Evolutionary conservation across 2,797 vertebrate genomes (phyloP).

Genomic region (Momotus momota): DNA sequence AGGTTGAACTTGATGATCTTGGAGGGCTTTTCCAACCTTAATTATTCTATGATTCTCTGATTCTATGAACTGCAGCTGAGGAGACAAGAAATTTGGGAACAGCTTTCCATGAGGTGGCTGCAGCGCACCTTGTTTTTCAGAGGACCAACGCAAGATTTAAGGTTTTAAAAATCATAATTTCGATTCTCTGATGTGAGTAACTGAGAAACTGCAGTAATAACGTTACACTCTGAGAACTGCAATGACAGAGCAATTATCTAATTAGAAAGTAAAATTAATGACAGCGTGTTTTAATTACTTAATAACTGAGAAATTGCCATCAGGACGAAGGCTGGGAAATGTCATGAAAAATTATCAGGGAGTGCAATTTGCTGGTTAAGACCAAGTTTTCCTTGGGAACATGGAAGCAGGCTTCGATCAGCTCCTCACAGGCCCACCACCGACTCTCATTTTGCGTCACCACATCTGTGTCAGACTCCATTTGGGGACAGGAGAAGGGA

Average conservation of each 20-base stretch:
- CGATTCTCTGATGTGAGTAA: not conserved
- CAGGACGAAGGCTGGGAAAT: not conserved
- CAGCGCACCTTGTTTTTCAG: not conserved
- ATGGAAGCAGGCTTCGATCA: not conserved
- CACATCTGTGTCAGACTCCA: fast-evolving
- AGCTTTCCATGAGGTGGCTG: not conserved
- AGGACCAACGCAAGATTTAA: not conserved
- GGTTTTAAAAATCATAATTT: not conserved
- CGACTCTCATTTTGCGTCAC: fast-evolving
- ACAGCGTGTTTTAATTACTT: constrained; percentile 5
- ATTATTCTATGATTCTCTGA: too few species aligned
- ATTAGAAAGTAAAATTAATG: constrained; percentile 42
- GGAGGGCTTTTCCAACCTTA: too few species aligned
- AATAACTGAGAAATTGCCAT: not conserved
- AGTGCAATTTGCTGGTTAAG: not conserved
- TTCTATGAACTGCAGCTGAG: not conserved
- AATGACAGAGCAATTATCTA: constrained; percentile 14
- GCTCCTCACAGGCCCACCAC: not conserved
- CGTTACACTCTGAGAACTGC: not conserved
- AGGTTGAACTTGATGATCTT: too few species aligned
- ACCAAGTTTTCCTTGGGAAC: not conserved
- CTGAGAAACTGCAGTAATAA: not conserved
- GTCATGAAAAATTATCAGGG: not conserved
- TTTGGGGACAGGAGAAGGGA: not conserved
- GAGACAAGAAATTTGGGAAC: not conserved